Evolutionary conservation across 2,113 vertebrate species (phyloP).

Genomic region (Pangasianodon gigas): DNA sequence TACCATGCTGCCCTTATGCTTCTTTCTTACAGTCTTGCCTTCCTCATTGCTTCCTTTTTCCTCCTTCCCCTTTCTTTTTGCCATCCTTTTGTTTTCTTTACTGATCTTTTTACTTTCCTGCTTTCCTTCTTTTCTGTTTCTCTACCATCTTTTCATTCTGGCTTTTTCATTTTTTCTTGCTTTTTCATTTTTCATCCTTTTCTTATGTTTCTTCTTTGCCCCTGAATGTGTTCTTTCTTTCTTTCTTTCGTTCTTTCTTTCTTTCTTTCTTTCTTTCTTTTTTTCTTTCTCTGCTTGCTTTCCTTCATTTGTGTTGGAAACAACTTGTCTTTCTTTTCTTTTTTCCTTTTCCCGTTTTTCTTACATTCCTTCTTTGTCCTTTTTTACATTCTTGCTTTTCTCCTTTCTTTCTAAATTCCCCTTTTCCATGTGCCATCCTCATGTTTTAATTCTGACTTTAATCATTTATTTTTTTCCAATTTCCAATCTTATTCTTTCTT

Average conservation of each 20-base stretch:
- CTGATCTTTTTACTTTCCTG: no score
- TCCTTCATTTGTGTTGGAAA: conserved; percentile 1
- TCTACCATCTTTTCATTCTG: no score
- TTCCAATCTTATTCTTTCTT: background rate
- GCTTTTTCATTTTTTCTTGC: no score
- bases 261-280: background rate
- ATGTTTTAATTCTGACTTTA: background rate
- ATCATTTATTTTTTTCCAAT: background rate
- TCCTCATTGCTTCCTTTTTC: background rate
- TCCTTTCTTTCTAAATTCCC: background rate
- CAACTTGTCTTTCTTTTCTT: background rate
- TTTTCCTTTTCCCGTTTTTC: background rate
- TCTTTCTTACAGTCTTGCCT: conserved; percentile 1
- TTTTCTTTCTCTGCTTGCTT: conserved; percentile 24
- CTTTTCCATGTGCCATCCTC: background rate
- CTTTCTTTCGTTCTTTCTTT: background rate
- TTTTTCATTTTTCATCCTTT: no score
- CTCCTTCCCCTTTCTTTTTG: no score
- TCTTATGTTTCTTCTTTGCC: no score
- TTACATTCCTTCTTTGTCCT: background rate
- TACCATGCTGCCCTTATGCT: no score
- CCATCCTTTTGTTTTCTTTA: no score
- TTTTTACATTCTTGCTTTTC: background rate
- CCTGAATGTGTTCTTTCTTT: no score
- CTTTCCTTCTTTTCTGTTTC: no score